Conservation (phyloP, 2,113 vertebrate genomes). For the Oryzias curvinotus region DNA sequence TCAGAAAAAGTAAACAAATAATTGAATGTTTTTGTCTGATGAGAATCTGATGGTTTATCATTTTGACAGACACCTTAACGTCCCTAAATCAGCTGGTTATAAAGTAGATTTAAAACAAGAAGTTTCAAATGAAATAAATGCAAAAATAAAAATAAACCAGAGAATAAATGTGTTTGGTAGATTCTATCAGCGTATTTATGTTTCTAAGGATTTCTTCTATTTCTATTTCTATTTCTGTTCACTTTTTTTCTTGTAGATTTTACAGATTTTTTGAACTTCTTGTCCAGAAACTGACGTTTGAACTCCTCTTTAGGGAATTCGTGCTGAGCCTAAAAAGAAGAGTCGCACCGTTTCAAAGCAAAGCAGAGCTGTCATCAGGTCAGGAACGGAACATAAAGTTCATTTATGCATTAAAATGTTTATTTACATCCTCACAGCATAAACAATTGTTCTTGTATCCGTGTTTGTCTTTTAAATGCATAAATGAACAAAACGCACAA, state of each 20-base stretch:
- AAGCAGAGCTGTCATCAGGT: not conserved
- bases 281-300: not conserved
- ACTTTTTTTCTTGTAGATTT: not conserved
- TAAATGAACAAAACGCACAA: too few relatives aligned
- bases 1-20: too few relatives aligned
- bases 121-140: too few relatives aligned
- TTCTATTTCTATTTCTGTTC: not conserved
- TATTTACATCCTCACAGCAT: not conserved
- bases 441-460: not conserved
- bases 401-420: too few relatives aligned
- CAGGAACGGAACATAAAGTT: not conserved
- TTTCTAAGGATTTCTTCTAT: not conserved
- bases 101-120: too few relatives aligned
- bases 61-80: too few relatives aligned
- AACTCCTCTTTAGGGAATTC: conserved; percentile 4
- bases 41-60: too few relatives aligned
- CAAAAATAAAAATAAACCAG: too few relatives aligned
- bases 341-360: not conserved
- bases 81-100: too few relatives aligned
- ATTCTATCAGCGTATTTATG: not conserved
- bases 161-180: not conserved
- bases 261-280: not conserved
- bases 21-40: too few relatives aligned
- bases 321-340: not conserved
- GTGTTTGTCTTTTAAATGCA: not conserved